Percentiles rank a stretch among this genome's conserved stretches.
phyloP scores from a whole-genome alignment of 2,113 vertebrate genomes.

The Brienomyrus longianalis region DNA sequence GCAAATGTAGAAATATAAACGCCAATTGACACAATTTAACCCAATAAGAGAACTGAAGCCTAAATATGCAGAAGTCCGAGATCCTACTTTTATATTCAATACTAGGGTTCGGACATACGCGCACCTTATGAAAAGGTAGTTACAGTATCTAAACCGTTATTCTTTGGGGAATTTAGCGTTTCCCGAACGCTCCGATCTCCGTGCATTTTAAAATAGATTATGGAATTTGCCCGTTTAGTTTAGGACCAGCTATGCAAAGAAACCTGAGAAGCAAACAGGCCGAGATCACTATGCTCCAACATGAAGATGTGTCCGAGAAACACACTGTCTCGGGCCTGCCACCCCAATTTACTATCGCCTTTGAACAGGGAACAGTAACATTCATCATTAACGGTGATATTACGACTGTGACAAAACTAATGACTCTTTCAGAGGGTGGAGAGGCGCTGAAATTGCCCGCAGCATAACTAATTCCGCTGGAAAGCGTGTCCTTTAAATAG shows the following conservation, averaged over 20 bases:
- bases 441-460: constrained; percentile 30
- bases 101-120: not conserved
- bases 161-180: not conserved
- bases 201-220: not conserved
- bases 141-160: not conserved
- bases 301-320: not conserved
- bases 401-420: constrained; percentile 47
- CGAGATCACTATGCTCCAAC: not conserved
- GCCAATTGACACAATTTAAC: not conserved
- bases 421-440: constrained; percentile 36
- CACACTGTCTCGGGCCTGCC: not conserved
- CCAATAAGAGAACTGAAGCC: not conserved
- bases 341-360: constrained; percentile 6
- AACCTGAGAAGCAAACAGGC: not conserved
- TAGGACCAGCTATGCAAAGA: not conserved
- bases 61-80: not conserved
- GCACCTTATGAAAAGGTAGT: not conserved
- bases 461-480: constrained; percentile 37
- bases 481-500: constrained; percentile 36
- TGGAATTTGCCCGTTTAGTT: not conserved
- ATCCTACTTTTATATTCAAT: not conserved
- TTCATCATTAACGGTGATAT: constrained; percentile 42
- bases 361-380: constrained; percentile 30
- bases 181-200: not conserved
- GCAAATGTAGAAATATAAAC: not conserved